Conservation (phyloP, 2,113 vertebrate genomes). For the Calyptommatus sinebrachiatus region DNA sequence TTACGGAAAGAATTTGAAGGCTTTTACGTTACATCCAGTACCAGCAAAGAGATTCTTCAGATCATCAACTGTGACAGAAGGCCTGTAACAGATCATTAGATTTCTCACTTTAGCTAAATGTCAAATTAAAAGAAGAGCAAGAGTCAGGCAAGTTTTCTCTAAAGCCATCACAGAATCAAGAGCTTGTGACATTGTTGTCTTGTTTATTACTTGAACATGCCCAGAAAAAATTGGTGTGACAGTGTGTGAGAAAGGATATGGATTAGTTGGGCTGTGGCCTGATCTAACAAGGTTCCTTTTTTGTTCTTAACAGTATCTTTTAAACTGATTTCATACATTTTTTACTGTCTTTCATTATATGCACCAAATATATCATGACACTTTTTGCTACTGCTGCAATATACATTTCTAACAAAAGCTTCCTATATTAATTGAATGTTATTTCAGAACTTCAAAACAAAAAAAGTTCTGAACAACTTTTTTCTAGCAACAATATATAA, state of each 20-base stretch:
- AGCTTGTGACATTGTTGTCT: too few species aligned
- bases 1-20: constrained; percentile 81
- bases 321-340: too few species aligned
- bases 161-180: too few species aligned
- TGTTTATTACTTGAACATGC: too few species aligned
- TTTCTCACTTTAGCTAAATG: not conserved
- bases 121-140: too few species aligned
- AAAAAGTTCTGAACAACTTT: not conserved
- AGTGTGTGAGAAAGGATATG: too few species aligned
- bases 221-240: too few species aligned
- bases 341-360: not conserved
- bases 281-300: too few species aligned
- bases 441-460: constrained; percentile 6
- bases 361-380: not conserved
- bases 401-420: not conserved
- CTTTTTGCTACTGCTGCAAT: not conserved
- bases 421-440: not conserved
- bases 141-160: too few species aligned
- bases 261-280: too few species aligned
- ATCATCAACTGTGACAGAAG: constrained; percentile 77
- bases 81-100: constrained; percentile 62
- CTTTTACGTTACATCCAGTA: constrained; percentile 81
- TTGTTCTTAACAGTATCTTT: too few species aligned
- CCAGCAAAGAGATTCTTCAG: constrained; percentile 81
- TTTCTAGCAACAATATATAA: not conserved